Evolutionary conservation across 2,797 vertebrate genomes (phyloP).

Genomic region (Danio jaintianensis): DNA sequence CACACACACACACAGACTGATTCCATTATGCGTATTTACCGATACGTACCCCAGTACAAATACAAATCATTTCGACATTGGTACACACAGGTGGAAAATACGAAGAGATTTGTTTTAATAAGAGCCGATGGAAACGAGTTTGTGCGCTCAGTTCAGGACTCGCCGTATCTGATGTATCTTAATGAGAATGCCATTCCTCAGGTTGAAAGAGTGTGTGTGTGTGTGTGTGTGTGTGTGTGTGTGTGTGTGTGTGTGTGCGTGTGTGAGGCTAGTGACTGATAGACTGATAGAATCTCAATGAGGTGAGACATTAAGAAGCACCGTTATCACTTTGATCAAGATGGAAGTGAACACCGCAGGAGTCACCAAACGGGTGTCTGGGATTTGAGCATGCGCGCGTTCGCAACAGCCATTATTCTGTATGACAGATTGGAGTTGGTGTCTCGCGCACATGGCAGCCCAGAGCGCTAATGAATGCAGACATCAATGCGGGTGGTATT

Average conservation of each 20-base stretch:
- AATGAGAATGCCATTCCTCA: conserved; percentile 55
- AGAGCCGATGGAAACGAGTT: conserved; percentile 55
- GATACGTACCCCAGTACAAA: conserved; percentile 27
- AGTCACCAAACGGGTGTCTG: conserved; percentile 40
- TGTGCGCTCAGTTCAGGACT: conserved; percentile 26
- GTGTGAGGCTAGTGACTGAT: conserved; percentile 51
- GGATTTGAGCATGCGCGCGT: conserved; percentile 26
- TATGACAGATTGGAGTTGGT: conserved; percentile 73
- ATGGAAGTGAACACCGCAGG: conserved; percentile 53
- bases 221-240: conserved; percentile 44
- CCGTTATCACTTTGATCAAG: conserved; percentile 55
- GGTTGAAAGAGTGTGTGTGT: conserved; percentile 47
- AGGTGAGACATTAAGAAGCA: conserved; percentile 46
- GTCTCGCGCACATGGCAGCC: conserved; percentile 67
- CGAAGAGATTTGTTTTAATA: conserved; percentile 45
- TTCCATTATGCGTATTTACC: conserved; percentile 41
- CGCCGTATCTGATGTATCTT: conserved; percentile 50
- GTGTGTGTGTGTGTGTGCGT: conserved; percentile 41
- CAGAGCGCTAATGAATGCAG: conserved; percentile 70
- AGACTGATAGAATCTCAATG: conserved; percentile 52
- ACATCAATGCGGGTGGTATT: conserved; percentile 66
- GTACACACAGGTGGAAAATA: conserved; percentile 46
- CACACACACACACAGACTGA: conserved; percentile 26
- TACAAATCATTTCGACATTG: conserved; percentile 34
- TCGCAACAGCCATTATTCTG: conserved; percentile 72